Evolutionary conservation across 2,797 vertebrate species (phyloP).

Genomic region (Hozukius guyotensis): DNA sequence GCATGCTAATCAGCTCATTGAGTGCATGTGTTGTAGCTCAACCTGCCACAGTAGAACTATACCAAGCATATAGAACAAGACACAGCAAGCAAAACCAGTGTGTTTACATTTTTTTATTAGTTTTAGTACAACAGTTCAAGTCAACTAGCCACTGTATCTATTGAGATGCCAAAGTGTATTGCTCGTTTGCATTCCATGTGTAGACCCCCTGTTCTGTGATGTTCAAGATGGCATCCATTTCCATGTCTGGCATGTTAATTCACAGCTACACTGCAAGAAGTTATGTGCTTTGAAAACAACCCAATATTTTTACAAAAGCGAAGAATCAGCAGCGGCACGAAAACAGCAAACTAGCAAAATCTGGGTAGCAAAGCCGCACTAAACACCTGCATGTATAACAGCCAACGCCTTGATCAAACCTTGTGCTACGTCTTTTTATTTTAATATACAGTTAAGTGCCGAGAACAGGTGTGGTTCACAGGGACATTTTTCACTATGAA

Average conservation of each 20-base stretch:
- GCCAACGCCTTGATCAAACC: slow-evolving; percentile 43
- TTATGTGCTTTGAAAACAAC: slow-evolving; percentile 68
- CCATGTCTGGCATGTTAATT: slow-evolving; percentile 52
- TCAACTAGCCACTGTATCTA: slow-evolving; percentile 71
- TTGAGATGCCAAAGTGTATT: slow-evolving; percentile 71
- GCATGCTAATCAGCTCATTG: background rate
- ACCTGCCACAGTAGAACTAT: background rate
- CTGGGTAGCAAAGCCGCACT: slow-evolving; percentile 54
- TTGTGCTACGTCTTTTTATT: slow-evolving; percentile 64
- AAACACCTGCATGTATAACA: slow-evolving; percentile 59
- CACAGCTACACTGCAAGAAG: slow-evolving; percentile 64
- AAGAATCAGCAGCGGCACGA: slow-evolving; percentile 48
- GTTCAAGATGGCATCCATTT: slow-evolving; percentile 50
- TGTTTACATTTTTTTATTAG: slow-evolving; percentile 53
- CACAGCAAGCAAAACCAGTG: background rate
- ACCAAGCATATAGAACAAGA: background rate
- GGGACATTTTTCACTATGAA: slow-evolving; percentile 69
- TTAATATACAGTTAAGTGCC: slow-evolving; percentile 68
- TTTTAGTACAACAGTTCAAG: slow-evolving; percentile 78
- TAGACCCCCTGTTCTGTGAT: slow-evolving; percentile 41
- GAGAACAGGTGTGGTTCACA: slow-evolving; percentile 64
- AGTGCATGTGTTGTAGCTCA: background rate
- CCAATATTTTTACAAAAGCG: slow-evolving; percentile 65
- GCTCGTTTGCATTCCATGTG: slow-evolving; percentile 67
- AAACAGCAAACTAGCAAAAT: slow-evolving; percentile 50